phyloP scores from a whole-genome alignment of 2,113 vertebrate genomes.

The Trochalopteron elliotii region DNA sequence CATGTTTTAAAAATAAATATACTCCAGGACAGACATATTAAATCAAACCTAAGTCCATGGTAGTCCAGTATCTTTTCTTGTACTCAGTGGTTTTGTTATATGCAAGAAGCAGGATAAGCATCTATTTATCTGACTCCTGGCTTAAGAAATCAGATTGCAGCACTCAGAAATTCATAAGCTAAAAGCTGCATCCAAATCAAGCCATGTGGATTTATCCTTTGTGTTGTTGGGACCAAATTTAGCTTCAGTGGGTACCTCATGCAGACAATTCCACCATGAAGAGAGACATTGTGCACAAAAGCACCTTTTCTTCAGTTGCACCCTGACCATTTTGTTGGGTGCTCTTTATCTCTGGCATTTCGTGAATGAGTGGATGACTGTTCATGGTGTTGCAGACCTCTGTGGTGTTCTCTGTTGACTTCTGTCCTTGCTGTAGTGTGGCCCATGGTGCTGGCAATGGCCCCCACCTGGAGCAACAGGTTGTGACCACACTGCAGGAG shows the following conservation, averaged over 20 bases:
- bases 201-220: neutral
- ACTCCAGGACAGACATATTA: neutral
- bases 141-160: neutral
- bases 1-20: neutral
- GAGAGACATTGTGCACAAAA: neutral
- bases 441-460: fast-evolving
- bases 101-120: neutral
- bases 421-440: neutral
- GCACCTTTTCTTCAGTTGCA: neutral
- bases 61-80: neutral
- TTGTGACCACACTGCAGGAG: fast-evolving
- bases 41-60: fast-evolving
- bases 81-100: neutral
- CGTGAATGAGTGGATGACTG: neutral
- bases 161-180: neutral
- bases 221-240: neutral
- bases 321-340: neutral
- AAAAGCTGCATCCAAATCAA: neutral
- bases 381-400: neutral
- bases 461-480: neutral
- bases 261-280: neutral
- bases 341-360: neutral
- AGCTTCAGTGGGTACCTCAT: neutral
- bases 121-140: neutral
- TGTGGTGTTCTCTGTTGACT: neutral